Evolutionary conservation across 2,888 invertebrate species (phyloP).

Genomic region (Cephus spinipes): DNA sequence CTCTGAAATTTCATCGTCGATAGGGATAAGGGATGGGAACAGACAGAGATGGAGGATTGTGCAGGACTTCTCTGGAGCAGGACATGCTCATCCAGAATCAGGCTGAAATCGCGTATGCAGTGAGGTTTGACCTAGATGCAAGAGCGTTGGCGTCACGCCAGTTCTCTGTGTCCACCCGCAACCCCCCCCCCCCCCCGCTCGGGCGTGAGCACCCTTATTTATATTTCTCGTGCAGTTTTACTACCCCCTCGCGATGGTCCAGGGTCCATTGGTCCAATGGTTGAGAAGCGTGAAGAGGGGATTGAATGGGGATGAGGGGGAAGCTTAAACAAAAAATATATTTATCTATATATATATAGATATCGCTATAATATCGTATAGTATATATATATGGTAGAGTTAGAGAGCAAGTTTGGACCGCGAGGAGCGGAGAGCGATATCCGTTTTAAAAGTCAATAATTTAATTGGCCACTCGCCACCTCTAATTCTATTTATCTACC

Average conservation of each 20-base stretch:
- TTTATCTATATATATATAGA: no score
- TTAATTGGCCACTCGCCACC: slow-evolving; percentile 41
- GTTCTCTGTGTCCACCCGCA: slow-evolving; percentile 46
- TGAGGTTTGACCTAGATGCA: slow-evolving; percentile 54
- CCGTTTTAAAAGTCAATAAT: slow-evolving; percentile 48
- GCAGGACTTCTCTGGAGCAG: no score
- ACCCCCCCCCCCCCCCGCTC: slow-evolving; percentile 21
- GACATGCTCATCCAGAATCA: background rate
- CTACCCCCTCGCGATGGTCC: slow-evolving; percentile 13
- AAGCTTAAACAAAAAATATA: no score
- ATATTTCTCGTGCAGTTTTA: slow-evolving; percentile 18
- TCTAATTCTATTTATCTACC: slow-evolving; percentile 20
- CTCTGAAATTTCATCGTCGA: no score
- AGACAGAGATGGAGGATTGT: no score
- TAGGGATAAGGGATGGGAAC: no score
- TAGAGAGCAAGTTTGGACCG: no score
- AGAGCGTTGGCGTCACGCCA: slow-evolving; percentile 56
- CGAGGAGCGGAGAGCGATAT: slow-evolving; percentile 29
- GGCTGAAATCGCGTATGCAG: slow-evolving; percentile 13
- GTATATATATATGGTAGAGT: no score
- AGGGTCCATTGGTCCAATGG: no score
- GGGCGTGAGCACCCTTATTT: slow-evolving; percentile 28
- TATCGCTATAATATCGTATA: no score
- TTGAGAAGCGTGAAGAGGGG: no score
- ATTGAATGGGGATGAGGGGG: no score